Percentiles rank a stretch among this genome's conserved stretches.
These are phyloP conservation scores for Ceryle rudis DNA, from an alignment of 2,797 vertebrate genomes.

Conservation along the genomic window DNA sequence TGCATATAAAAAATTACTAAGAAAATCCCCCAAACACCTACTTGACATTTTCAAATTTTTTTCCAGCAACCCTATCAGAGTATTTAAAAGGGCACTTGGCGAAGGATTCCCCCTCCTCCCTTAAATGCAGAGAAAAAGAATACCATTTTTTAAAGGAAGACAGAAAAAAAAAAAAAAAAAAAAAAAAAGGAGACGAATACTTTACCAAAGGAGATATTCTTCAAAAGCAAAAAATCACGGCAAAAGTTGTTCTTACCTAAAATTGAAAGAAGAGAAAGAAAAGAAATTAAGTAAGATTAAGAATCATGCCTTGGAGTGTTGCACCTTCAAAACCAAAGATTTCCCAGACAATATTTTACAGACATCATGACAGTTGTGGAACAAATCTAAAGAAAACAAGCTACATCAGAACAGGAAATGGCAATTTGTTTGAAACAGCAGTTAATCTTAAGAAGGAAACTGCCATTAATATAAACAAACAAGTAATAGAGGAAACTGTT, in stretches of 20 bases:
- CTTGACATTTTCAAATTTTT: neutral
- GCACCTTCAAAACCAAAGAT: neutral
- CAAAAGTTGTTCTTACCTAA: slow-evolving; percentile 74
- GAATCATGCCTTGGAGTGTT: neutral
- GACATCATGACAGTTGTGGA: slow-evolving; percentile 1
- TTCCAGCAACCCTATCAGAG: neutral
- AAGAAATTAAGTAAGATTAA: neutral
- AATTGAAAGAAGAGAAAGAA: slow-evolving; percentile 38
- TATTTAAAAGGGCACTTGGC: neutral
- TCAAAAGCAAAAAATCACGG: slow-evolving; percentile 4
- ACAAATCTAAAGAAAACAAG: slow-evolving; percentile 57
- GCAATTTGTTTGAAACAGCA: slow-evolving; percentile 61
- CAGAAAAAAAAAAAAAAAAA: neutral
- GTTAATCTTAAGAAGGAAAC: slow-evolving; percentile 62
- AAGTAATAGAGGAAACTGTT: slow-evolving; percentile 42
- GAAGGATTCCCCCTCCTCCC: neutral
- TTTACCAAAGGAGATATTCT: slow-evolving; percentile 70
- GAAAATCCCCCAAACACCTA: neutral
- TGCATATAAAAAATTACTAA: neutral
- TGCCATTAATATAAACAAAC: slow-evolving; percentile 39
- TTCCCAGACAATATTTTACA: neutral
- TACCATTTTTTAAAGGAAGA: neutral
- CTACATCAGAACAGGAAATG: slow-evolving; percentile 56
- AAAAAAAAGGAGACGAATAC: slow-evolving; percentile 56
- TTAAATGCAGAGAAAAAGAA: neutral